Evolutionary conservation across 2,113 vertebrate species (phyloP).

Genomic region (Eulemur macaco): DNA sequence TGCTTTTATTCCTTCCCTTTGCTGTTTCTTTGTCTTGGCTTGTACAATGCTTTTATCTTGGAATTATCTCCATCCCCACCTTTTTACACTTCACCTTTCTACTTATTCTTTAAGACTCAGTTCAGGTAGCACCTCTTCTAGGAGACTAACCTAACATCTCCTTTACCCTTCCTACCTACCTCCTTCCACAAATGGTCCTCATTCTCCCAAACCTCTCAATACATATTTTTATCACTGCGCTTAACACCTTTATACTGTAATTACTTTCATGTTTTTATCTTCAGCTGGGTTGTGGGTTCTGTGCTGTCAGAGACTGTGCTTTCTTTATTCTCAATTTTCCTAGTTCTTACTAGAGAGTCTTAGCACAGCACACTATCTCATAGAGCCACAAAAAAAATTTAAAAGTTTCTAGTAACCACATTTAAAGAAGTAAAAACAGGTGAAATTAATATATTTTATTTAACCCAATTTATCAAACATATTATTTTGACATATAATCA

Average conservation of each 20-base stretch:
- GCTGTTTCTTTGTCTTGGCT: slow-evolving; percentile 11
- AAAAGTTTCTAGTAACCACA: not conserved
- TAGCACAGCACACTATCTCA: not conserved
- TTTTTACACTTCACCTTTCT: not conserved
- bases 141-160: not conserved
- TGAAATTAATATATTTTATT: slow-evolving; percentile 44
- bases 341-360: slow-evolving; percentile 21
- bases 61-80: not conserved
- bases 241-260: not conserved
- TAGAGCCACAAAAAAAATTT: not conserved
- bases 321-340: not conserved
- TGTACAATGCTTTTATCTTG: not conserved
- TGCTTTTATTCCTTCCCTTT: not conserved
- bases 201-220: not conserved
- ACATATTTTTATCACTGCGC: not conserved
- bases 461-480: slow-evolving; percentile 14
- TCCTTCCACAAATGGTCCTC: not conserved
- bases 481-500: slow-evolving; percentile 7
- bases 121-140: not conserved
- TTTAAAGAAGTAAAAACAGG: slow-evolving; percentile 12
- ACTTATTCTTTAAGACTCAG: not conserved
- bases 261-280: slow-evolving; percentile 9
- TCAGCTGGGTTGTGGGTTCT: not conserved
- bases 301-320: not conserved
- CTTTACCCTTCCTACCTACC: not conserved